Conservation (phyloP, 2,797 vertebrate genomes). For the Leptodactylus fallax region DNA sequence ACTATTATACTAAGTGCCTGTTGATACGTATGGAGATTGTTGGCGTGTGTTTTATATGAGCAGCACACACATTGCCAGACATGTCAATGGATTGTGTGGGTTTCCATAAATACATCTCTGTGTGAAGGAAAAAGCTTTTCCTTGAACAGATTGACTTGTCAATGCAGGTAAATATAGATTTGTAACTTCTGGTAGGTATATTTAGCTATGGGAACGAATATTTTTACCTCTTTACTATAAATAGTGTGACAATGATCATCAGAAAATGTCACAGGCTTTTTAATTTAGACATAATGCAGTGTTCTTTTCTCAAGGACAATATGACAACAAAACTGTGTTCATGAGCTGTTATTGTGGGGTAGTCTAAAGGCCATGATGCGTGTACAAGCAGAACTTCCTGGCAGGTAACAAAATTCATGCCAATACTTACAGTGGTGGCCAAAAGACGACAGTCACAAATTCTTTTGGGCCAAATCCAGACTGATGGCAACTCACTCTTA, state of each 20-base stretch:
- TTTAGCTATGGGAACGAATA: not conserved
- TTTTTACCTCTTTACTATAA: constrained; percentile 17
- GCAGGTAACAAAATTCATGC: not conserved
- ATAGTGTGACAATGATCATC: not conserved
- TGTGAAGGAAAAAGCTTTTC: constrained; percentile 19
- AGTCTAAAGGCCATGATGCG: not conserved
- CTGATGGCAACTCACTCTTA: too few species aligned
- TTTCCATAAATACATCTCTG: constrained; percentile 35
- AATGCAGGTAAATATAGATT: constrained; percentile 10
- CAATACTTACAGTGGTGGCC: too few species aligned
- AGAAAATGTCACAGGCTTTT: not conserved
- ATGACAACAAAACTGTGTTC: not conserved
- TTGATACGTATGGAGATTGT: not conserved
- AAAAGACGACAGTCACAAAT: too few species aligned
- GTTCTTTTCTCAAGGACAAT: not conserved
- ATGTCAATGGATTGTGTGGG: constrained; percentile 32
- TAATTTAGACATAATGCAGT: not conserved
- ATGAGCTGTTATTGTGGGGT: not conserved
- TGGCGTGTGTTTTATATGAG: not conserved
- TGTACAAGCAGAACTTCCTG: not conserved
- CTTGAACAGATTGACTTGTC: constrained; percentile 18
- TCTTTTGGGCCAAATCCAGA: too few species aligned
- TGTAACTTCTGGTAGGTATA: not conserved
- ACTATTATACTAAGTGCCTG: not conserved
- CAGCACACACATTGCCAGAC: not conserved